A percentile compares a stretch with the other conserved stretches of the same genome.
phyloP scores from a whole-genome alignment of 1,140 invertebrate genomes.

The Drosophila grimshawi region DNA sequence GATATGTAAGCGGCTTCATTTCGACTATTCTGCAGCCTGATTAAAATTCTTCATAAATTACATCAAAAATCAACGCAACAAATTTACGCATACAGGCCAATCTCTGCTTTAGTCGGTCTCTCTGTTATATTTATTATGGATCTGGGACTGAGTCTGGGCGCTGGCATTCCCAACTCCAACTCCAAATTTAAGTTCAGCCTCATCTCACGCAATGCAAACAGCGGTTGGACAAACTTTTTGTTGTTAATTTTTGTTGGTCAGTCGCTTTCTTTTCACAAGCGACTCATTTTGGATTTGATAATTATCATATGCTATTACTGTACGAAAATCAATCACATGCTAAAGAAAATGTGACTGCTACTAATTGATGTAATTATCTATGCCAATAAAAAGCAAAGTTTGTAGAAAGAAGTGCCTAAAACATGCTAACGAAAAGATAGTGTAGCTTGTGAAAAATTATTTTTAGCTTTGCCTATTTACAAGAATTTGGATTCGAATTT shows the following conservation, averaged over 20 bases:
- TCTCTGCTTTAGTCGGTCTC: neutral
- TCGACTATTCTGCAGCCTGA: conserved; percentile 20
- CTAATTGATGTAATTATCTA: neutral
- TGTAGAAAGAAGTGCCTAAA: too few species aligned
- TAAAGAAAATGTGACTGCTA: neutral
- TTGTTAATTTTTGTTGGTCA: too few species aligned
- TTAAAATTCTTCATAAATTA: conserved; percentile 48
- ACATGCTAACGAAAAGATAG: too few species aligned
- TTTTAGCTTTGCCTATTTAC: too few species aligned
- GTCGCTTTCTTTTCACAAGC: conserved; percentile 21
- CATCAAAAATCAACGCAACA: conserved; percentile 7
- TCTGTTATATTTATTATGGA: neutral
- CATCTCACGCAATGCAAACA: conserved; percentile 20
- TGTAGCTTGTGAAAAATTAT: too few species aligned
- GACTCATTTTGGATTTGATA: conserved; percentile 4
- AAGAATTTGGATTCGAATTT: too few species aligned
- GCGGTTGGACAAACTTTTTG: conserved; percentile 13
- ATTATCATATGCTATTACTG: neutral
- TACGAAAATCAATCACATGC: conserved; percentile 1
- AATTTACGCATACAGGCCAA: conserved; percentile 24
- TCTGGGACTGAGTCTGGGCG: neutral
- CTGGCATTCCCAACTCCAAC: too few species aligned
- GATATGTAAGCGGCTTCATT: conserved; percentile 10
- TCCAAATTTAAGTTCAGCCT: neutral
- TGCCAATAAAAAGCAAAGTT: neutral